These are phyloP conservation scores for Patiria miniata DNA, from an alignment of 35 echinoderm and acorn worm genomes.

Conservation along the genomic window DNA sequence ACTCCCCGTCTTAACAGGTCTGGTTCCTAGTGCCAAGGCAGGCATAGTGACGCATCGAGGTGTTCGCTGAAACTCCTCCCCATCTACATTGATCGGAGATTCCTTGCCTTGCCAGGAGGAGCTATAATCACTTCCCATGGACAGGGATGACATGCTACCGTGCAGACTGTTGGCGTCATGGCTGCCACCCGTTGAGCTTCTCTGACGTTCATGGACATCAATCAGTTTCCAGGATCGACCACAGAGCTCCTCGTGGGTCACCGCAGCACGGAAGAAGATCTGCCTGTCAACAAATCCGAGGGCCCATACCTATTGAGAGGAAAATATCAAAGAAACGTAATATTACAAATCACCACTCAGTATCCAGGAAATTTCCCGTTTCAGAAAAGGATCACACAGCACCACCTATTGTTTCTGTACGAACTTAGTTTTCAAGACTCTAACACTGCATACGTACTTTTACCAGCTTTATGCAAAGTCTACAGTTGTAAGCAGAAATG, in stretches of 20 bases:
- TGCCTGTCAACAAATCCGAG: constrained; percentile 68
- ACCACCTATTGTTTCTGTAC: no score
- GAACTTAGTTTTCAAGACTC: no score
- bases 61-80: background rate
- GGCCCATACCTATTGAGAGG: constrained; percentile 96
- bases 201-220: constrained; percentile 44
- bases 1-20: background rate
- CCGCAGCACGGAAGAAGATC: constrained; percentile 64
- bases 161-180: constrained; percentile 33
- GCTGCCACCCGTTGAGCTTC: background rate
- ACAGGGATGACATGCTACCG: constrained; percentile 43
- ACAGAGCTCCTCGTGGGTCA: constrained; percentile 80
- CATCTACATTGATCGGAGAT: background rate
- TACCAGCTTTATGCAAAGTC: no score
- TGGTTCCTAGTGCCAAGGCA: background rate
- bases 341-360: no score
- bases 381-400: no score
- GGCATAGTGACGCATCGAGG: constrained; percentile 29
- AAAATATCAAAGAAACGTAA: no score
- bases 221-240: constrained; percentile 81
- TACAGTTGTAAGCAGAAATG: no score
- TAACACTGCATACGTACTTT: no score
- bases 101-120: background rate
- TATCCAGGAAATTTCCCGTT: no score
- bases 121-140: constrained; percentile 19